Percentiles rank a stretch among this genome's conserved stretches.
Evolutionary conservation across 2,113 vertebrate species (phyloP).

Genomic region (Burhinus bistriatus): DNA sequence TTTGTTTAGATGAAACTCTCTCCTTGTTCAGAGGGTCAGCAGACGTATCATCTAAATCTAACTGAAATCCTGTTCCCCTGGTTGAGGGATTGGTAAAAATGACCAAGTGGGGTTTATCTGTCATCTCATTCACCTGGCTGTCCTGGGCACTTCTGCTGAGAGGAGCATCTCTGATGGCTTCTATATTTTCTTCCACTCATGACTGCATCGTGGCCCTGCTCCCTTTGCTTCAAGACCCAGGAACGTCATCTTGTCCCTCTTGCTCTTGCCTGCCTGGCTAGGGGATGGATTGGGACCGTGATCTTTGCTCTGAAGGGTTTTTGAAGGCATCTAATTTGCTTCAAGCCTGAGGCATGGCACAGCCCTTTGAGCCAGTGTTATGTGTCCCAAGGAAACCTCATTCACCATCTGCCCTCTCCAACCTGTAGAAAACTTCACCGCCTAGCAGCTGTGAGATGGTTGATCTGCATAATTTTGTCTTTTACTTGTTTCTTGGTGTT

Average conservation of each 20-base stretch:
- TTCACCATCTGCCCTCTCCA: not conserved
- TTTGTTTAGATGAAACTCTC: not conserved
- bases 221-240: not conserved
- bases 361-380: not conserved
- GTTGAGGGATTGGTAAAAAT: not conserved
- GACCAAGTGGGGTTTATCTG: not conserved
- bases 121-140: not conserved
- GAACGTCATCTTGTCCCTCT: not conserved
- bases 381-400: not conserved
- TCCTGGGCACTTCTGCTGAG: no score
- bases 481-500: not conserved
- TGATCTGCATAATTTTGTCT: not conserved
- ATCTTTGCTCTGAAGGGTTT: not conserved
- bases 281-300: not conserved
- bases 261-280: not conserved
- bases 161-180: not conserved
- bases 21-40: not conserved
- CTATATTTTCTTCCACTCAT: not conserved
- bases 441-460: not conserved
- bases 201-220: not conserved
- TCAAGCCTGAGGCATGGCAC: not conserved
- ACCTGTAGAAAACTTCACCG: fast-evolving
- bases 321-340: not conserved
- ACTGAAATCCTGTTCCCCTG: not conserved
- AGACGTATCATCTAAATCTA: not conserved